Conservation (phyloP, 2,797 vertebrate species). For the Neosilurus mollespiculum region DNA sequence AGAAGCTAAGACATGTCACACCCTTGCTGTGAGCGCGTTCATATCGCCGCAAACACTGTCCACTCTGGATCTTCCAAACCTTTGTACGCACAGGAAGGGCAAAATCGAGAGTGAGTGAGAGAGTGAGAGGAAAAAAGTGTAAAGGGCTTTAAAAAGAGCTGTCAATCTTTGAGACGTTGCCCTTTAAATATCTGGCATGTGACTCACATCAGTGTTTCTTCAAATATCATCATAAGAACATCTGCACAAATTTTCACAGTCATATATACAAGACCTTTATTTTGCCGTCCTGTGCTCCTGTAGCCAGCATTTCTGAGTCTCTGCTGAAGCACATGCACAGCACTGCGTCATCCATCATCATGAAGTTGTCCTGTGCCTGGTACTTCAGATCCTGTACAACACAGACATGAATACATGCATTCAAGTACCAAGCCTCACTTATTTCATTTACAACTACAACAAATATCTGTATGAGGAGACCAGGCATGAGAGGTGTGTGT, state of each 20-base stretch:
- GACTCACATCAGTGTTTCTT: not conserved
- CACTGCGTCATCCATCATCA: constrained; percentile 99
- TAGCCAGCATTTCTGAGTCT: constrained; percentile 96
- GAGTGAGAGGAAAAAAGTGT: no score
- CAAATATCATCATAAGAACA: not conserved
- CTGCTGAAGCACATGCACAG: constrained; percentile 97
- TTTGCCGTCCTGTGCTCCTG: constrained; percentile 94
- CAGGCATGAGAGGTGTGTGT: constrained; percentile 6
- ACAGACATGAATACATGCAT: not conserved
- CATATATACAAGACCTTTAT: constrained; percentile 79
- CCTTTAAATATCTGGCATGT: not conserved
- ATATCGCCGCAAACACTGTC: constrained; percentile 92
- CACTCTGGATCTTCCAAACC: constrained; percentile 99
- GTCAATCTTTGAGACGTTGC: not conserved
- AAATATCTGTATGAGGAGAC: not conserved
- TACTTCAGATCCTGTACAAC: constrained; percentile 90
- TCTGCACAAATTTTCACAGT: not conserved
- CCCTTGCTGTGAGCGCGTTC: constrained; percentile 98
- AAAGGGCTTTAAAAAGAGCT: not conserved
- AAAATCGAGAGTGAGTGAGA: not conserved
- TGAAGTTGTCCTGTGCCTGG: constrained; percentile 98
- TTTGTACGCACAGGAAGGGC: constrained; percentile 50
- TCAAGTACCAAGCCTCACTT: not conserved
- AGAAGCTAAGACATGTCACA: constrained; percentile 94
- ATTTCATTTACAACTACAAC: not conserved